Conservation (phyloP, 2,888 invertebrate genomes). For the Tethea ocularis region DNA sequence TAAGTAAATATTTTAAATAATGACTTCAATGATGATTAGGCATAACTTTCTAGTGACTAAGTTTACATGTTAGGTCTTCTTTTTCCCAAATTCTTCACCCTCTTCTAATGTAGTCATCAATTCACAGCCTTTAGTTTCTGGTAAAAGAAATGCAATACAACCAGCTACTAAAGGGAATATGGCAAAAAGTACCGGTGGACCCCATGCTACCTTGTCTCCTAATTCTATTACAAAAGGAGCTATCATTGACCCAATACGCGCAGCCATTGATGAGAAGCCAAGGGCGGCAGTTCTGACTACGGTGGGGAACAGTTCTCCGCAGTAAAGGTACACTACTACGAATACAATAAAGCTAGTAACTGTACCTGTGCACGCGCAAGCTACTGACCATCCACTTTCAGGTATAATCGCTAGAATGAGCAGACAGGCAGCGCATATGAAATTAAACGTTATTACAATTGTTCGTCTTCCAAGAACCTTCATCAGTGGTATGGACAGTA, state of each 20-base stretch:
- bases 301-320: constrained; percentile 94
- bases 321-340: constrained; percentile 93
- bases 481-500: constrained; percentile 85
- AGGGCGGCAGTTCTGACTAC: constrained; percentile 93
- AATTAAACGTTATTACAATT: constrained; percentile 86
- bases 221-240: constrained; percentile 91
- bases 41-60: not conserved
- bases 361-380: constrained; percentile 88
- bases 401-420: constrained; percentile 84
- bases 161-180: constrained; percentile 83
- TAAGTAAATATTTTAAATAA: no score
- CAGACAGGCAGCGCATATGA: constrained; percentile 84
- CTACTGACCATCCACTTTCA: constrained; percentile 70
- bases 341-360: constrained; percentile 93
- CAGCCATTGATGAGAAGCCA: constrained; percentile 95
- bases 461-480: constrained; percentile 86
- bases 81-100: constrained; percentile 85
- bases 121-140: constrained; percentile 90
- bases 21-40: not conserved
- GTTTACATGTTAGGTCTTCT: constrained; percentile 34
- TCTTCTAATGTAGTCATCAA: constrained; percentile 92
- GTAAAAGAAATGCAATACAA: constrained; percentile 85
- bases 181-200: constrained; percentile 90
- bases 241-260: constrained; percentile 92
- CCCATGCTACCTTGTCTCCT: constrained; percentile 75